Evolutionary conservation across 2,113 vertebrate genomes (phyloP).

Genomic region (Parus major): DNA sequence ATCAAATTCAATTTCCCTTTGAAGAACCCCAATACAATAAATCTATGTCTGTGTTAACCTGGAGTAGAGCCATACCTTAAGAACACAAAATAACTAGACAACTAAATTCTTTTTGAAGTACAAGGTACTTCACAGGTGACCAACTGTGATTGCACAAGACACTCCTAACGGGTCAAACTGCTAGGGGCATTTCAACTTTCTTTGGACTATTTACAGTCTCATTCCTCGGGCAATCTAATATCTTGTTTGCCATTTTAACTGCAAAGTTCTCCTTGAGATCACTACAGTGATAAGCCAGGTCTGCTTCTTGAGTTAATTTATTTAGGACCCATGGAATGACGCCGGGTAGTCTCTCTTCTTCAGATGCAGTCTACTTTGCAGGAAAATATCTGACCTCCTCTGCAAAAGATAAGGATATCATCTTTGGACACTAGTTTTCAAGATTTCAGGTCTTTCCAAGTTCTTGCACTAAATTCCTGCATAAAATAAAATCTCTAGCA

Average conservation of each 20-base stretch:
- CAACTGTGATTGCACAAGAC: not conserved
- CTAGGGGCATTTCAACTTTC: slow-evolving; percentile 34
- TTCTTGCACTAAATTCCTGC: not conserved
- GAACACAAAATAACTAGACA: not conserved
- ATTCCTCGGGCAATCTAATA: slow-evolving; percentile 43
- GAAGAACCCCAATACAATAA: not conserved
- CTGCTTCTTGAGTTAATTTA: slow-evolving; percentile 10
- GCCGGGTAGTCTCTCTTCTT: not conserved
- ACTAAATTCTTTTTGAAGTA: not conserved
- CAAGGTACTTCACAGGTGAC: not conserved
- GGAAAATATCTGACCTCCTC: not conserved
- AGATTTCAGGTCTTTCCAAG: not conserved
- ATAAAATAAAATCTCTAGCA: not conserved
- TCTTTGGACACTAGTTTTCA: not conserved
- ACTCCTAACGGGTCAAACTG: not conserved
- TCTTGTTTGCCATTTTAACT: slow-evolving; percentile 32
- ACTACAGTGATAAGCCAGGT: slow-evolving; percentile 18
- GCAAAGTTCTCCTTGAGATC: slow-evolving; percentile 31
- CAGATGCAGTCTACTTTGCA: not conserved
- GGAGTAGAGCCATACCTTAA: not conserved
- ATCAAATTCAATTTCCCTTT: not conserved
- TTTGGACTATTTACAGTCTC: slow-evolving; percentile 24
- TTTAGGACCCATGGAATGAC: not conserved
- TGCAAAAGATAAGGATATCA: not conserved
- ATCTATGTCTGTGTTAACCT: not conserved